A percentile compares a stretch with the other conserved stretches of the same genome.
phyloP scores from a whole-genome alignment of 2,113 vertebrate species.

The Salvelinus alpinus region DNA sequence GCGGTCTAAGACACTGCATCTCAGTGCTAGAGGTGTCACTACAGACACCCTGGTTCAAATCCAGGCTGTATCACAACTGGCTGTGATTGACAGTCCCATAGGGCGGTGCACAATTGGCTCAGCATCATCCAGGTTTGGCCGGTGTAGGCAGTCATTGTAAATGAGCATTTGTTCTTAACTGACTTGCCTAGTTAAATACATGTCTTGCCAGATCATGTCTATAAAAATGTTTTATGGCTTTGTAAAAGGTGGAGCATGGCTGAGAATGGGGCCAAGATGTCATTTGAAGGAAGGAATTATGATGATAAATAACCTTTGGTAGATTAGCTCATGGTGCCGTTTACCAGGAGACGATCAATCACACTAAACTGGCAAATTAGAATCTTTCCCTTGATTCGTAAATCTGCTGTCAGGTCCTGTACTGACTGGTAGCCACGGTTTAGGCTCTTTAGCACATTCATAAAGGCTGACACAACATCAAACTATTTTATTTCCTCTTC shows the following conservation, averaged over 20 bases:
- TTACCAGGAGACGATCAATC: conserved; percentile 28
- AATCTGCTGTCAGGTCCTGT: conserved; percentile 3
- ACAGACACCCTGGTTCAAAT: too few relatives aligned
- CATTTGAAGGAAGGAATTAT: conserved; percentile 34
- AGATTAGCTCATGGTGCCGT: conserved; percentile 28
- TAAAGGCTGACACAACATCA: too few relatives aligned
- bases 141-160: too few relatives aligned
- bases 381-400: conserved; percentile 16
- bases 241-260: conserved; percentile 5
- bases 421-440: background rate
- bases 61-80: too few relatives aligned
- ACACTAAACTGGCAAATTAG: conserved; percentile 14
- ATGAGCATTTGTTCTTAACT: too few relatives aligned
- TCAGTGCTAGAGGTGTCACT: too few relatives aligned
- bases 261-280: background rate
- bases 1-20: too few relatives aligned
- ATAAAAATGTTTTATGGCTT: conserved; percentile 23
- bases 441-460: too few relatives aligned
- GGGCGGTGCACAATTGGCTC: too few relatives aligned
- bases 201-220: background rate
- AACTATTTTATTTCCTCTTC: too few relatives aligned
- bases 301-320: background rate
- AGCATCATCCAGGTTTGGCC: too few relatives aligned
- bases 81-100: too few relatives aligned
- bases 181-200: background rate